Evolutionary conservation across 2,113 vertebrate species (phyloP).

Genomic region (Megalops atlanticus): DNA sequence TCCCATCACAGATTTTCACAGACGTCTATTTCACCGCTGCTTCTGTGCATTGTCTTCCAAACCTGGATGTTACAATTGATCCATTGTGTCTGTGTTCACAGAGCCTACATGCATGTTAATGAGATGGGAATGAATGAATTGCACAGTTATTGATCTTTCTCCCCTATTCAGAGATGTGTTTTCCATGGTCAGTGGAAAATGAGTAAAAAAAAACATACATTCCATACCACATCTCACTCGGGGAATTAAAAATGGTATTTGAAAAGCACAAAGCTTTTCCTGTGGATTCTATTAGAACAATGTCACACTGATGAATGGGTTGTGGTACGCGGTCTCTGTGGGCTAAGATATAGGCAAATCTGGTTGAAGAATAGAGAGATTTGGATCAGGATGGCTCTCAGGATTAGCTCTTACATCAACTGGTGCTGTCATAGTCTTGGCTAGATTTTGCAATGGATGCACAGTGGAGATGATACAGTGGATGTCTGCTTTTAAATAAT

Average conservation of each 20-base stretch:
- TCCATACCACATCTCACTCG: neutral
- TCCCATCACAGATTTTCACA: neutral
- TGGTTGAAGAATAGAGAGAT: no score
- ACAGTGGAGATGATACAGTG: no score
- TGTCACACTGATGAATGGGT: slow-evolving; percentile 17
- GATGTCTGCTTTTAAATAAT: neutral
- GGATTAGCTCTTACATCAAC: no score
- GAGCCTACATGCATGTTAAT: no score
- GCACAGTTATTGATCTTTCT: neutral
- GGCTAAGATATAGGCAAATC: neutral
- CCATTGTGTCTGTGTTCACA: no score
- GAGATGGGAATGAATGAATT: neutral
- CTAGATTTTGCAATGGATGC: no score
- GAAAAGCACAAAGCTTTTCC: neutral
- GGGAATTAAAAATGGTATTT: neutral
- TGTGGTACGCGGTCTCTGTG: neutral
- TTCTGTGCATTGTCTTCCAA: no score
- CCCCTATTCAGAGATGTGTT: neutral
- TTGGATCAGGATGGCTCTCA: no score
- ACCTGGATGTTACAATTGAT: no score
- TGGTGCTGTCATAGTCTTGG: no score
- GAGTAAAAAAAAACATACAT: neutral
- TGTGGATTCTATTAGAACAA: slow-evolving; percentile 12
- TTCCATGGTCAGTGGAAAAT: neutral
- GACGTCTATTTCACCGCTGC: no score